phyloP scores from a whole-genome alignment of 2,888 invertebrate species.

The Parasteatoda lunata region DNA sequence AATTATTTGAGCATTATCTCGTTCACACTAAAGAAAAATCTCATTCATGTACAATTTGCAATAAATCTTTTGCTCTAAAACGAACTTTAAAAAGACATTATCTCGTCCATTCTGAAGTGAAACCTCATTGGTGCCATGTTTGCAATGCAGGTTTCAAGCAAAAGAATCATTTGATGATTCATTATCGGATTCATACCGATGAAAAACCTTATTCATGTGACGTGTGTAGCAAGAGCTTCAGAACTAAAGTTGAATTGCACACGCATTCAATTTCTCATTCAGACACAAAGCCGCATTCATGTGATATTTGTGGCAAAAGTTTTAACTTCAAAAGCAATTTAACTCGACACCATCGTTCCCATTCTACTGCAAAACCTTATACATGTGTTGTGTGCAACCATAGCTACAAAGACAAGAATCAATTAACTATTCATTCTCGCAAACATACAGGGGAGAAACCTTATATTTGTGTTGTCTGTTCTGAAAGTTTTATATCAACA shows the following conservation, averaged over 20 bases:
- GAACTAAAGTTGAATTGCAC: background rate
- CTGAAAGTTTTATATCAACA: background rate
- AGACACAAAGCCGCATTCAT: background rate
- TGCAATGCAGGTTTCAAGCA: too few species aligned
- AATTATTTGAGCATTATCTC: too few species aligned
- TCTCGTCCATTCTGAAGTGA: too few species aligned
- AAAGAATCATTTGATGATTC: background rate
- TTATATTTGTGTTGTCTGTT: background rate
- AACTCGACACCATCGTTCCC: too few species aligned
- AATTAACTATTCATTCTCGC: background rate
- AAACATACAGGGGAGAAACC: slow-evolving; percentile 13
- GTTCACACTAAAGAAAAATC: too few species aligned
- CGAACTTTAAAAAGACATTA: too few species aligned
- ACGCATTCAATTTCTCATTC: background rate
- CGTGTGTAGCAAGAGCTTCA: background rate
- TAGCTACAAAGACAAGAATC: background rate
- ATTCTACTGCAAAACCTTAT: background rate
- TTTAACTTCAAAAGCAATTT: too few species aligned
- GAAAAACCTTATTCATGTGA: background rate
- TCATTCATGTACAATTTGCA: too few species aligned
- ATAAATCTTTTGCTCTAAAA: too few species aligned
- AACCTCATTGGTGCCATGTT: too few species aligned
- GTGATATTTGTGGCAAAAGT: too few species aligned
- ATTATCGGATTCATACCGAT: background rate
- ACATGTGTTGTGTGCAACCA: background rate